Evolutionary conservation across 2,888 invertebrate genomes (phyloP), one percentile per base, ranked within the genome.

Genomic region (Limulus polyphemus): DNA sequence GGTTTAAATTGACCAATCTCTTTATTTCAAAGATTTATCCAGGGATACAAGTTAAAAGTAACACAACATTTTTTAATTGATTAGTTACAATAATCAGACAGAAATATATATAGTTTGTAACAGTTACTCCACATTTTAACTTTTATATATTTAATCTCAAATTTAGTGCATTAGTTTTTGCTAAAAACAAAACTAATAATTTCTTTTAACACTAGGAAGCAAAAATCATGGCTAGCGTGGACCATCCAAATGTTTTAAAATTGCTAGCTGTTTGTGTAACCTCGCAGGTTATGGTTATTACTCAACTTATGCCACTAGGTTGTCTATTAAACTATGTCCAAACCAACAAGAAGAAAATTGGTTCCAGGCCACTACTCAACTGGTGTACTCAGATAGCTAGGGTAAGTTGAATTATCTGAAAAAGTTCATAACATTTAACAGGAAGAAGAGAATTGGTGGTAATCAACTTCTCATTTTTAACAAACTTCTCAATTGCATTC

Each of bases 321-420:
- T 94, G 93, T 75, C 81, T 99, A 55, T 80, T 97, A 7, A 93
- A 95, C 76, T 99, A 95, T 74, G 91, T 99, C 4, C 82, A 90
- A 62, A 90, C 86, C 64, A 90, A 95, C 75, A 87, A 86, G 69
- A 88, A 91, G 72, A 90, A 90, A 77, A 92, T 99, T 71, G 93
- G 94, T 9, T 94, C 97, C 0, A 93, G 95, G 74, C 87, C 90
- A 1, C 80, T 98, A 71, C 81, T 99, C 50, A 92, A 92, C 75
- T 99, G 97, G 95, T 95, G 93, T 73, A 91, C 91, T 0, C 99
- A 99, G 79, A 99, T 99, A 68, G 94, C 97, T 10, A 84, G 75
- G 73, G 77, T 77, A 69, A 59, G 71, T 62, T 9, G 12, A 0
- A 86, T 32, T 2, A 32, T 3, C 32, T 32, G 32, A 32, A 32